Conservation (phyloP, 2,888 invertebrate species). For the Alviniconcha strummeri region DNA sequence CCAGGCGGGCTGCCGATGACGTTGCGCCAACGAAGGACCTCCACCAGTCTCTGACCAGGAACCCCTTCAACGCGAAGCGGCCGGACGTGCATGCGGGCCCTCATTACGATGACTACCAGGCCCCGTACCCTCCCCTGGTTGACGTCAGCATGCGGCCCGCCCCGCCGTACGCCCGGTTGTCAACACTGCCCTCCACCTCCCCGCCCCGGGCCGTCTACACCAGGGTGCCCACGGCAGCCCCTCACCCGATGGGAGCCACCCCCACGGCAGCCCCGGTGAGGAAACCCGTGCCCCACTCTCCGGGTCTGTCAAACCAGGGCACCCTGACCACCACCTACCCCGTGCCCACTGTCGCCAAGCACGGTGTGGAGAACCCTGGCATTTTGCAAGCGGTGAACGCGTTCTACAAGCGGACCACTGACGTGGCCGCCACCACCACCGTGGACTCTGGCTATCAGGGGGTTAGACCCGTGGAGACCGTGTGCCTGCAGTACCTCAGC, state of each 20-base stretch:
- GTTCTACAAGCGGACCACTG: neutral
- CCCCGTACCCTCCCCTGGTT: neutral
- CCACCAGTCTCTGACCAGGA: too few species aligned
- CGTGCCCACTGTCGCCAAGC: too few species aligned
- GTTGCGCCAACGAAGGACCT: too few species aligned
- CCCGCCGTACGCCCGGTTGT: neutral
- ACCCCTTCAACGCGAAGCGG: too few species aligned
- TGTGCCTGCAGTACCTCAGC: conserved; percentile 3
- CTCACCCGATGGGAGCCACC: neutral
- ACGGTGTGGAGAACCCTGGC: too few species aligned
- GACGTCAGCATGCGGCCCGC: neutral
- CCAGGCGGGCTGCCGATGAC: too few species aligned
- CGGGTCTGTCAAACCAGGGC: too few species aligned
- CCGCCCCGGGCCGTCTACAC: neutral
- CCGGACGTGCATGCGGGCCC: too few species aligned
- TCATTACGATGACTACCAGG: neutral
- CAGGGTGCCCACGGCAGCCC: neutral
- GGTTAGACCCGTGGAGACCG: neutral
- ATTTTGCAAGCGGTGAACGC: too few species aligned
- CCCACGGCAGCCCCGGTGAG: neutral
- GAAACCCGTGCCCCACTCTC: too few species aligned
- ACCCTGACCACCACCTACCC: too few species aligned
- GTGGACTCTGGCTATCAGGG: too few species aligned
- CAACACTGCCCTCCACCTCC: neutral
- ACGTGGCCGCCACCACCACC: neutral